These are phyloP conservation scores for Antheraea assamensis DNA, from an alignment of 2,888 invertebrate genomes.

Conservation along the genomic window DNA sequence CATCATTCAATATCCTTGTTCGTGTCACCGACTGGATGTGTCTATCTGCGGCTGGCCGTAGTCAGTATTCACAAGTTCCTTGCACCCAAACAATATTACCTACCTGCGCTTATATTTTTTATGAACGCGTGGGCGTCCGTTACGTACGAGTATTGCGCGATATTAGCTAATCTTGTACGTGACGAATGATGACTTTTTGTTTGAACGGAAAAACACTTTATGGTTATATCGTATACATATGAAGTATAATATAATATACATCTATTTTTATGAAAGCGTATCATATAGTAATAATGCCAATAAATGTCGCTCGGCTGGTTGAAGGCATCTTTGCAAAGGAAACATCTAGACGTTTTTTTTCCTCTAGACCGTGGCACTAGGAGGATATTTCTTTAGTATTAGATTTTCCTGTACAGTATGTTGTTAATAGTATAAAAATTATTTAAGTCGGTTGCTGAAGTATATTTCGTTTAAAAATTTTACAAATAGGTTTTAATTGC, in stretches of 20 bases:
- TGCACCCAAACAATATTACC: constrained; percentile 29
- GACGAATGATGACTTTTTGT: not conserved
- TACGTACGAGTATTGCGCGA: not conserved
- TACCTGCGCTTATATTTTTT: constrained; percentile 1
- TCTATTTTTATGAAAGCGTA: not conserved
- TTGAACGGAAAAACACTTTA: not conserved
- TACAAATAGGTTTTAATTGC: too few species aligned
- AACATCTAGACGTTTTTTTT: not conserved
- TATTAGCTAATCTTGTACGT: not conserved
- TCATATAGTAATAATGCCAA: not conserved
- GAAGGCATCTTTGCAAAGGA: not conserved
- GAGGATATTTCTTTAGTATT: too few species aligned
- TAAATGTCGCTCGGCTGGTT: not conserved
- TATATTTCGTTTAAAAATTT: too few species aligned
- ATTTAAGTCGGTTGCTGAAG: too few species aligned
- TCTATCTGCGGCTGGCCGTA: constrained; percentile 36
- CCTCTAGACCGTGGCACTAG: not conserved
- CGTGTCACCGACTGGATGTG: constrained; percentile 22
- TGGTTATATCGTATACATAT: not conserved
- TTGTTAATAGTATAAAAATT: too few species aligned
- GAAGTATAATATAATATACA: not conserved
- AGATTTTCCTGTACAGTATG: too few species aligned
- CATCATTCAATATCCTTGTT: constrained; percentile 68
- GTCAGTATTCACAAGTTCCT: constrained; percentile 37
- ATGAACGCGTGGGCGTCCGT: not conserved